phyloP scores from a whole-genome alignment of 2,113 vertebrate species.

The Callaeas wilsoni region DNA sequence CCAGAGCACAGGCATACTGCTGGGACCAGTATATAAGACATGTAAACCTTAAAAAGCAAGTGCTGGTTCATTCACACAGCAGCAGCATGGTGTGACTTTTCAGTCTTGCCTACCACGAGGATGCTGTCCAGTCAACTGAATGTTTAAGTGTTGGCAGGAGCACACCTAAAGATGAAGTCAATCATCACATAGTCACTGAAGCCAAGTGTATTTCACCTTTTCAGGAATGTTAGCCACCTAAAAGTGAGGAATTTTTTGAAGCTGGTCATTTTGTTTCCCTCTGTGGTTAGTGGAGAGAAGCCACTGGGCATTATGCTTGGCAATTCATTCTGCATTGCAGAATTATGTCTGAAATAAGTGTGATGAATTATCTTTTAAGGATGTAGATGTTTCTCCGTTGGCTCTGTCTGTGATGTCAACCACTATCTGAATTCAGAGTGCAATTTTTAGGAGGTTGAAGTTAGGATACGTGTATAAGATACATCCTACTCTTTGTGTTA shows the following conservation, averaged over 20 bases:
- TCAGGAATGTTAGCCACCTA: background rate
- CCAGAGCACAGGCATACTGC: background rate
- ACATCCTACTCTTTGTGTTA: background rate
- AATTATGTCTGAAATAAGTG: background rate
- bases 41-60: background rate
- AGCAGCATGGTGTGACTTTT: background rate
- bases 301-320: background rate
- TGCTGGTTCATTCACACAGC: background rate
- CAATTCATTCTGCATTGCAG: background rate
- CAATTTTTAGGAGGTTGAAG: background rate
- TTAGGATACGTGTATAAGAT: background rate
- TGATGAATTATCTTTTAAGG: background rate
- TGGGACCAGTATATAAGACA: background rate
- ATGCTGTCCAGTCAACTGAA: background rate
- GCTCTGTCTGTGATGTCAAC: background rate
- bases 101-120: background rate
- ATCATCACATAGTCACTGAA: background rate
- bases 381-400: background rate
- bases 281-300: background rate
- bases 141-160: background rate
- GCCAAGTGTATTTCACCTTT: background rate
- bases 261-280: background rate
- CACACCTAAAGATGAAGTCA: background rate
- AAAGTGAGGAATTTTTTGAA: background rate
- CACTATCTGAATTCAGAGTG: background rate